Conservation (phyloP, 2,888 invertebrate genomes). For the Gasteruption jaculator region DNA sequence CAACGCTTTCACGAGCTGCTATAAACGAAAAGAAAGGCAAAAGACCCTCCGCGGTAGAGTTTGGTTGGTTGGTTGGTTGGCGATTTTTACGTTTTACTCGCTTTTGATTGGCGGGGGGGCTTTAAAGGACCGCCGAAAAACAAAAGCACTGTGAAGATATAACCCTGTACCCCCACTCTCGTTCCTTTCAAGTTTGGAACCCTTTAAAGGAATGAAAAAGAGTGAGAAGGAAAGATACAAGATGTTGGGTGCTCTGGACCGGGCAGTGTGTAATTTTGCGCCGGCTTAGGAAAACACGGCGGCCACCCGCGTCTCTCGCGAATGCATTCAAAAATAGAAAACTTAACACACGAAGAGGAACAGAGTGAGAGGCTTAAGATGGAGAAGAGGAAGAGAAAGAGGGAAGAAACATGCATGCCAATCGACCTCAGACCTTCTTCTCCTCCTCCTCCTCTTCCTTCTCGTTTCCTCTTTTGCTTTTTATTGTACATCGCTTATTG, state of each 20-base stretch:
- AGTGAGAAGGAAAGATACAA: slow-evolving; percentile 18
- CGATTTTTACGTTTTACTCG: slow-evolving; percentile 48
- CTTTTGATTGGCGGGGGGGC: slow-evolving; percentile 46
- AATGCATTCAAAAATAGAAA: slow-evolving; percentile 49
- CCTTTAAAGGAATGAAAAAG: slow-evolving; percentile 20
- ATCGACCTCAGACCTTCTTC: slow-evolving; percentile 28
- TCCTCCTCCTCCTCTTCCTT: slow-evolving; percentile 12
- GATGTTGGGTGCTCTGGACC: slow-evolving; percentile 29
- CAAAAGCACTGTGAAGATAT: no score
- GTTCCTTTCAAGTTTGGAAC: slow-evolving; percentile 16
- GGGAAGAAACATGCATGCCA: slow-evolving; percentile 20
- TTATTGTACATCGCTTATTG: no score
- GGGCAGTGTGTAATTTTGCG: slow-evolving; percentile 52
- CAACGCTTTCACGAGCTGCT: neutral
- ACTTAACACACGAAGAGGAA: slow-evolving; percentile 23
- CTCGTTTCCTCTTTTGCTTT: slow-evolving; percentile 15
- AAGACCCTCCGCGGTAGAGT: slow-evolving; percentile 46
- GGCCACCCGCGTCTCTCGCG: slow-evolving; percentile 51
- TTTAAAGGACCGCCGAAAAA: slow-evolving; percentile 49
- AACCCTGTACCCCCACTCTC: no score
- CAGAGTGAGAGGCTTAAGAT: no score
- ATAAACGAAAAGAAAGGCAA: slow-evolving; percentile 22
- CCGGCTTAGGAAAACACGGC: slow-evolving; percentile 51
- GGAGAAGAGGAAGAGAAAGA: slow-evolving; percentile 11
- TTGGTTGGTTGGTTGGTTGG: no score